Percentiles rank a stretch among this genome's conserved stretches.
Conservation (phyloP, 2,888 invertebrate species). For the Carcina quercana region DNA sequence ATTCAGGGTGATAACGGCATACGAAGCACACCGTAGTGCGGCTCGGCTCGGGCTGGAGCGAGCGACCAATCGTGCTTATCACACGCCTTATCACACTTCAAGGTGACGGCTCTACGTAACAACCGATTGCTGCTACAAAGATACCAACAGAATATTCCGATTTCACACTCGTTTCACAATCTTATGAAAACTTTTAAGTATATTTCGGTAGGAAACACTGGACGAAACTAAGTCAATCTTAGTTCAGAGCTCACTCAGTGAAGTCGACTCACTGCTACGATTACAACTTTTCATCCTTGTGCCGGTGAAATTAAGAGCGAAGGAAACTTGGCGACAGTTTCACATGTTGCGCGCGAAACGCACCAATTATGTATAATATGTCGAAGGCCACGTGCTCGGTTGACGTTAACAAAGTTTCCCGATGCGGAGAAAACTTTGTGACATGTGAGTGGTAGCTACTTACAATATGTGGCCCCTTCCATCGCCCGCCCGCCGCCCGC, state of each 20-base stretch:
- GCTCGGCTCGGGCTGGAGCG: not conserved
- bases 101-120: constrained; percentile 64
- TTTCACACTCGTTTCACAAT: constrained; percentile 26
- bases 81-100: constrained; percentile 54
- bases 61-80: constrained; percentile 40
- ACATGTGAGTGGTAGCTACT: constrained; percentile 72
- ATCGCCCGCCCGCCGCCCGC: constrained; percentile 25
- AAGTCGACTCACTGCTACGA: too few species aligned
- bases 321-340: constrained; percentile 7
- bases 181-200: not conserved
- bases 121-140: constrained; percentile 44
- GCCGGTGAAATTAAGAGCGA: not conserved
- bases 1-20: not conserved
- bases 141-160: constrained; percentile 37
- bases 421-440: constrained; percentile 73
- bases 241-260: too few species aligned
- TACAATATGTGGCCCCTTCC: constrained; percentile 57
- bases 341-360: constrained; percentile 40
- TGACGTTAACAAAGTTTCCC: constrained; percentile 73
- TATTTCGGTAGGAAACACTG: too few species aligned
- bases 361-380: constrained; percentile 59
- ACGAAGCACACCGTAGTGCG: not conserved
- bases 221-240: too few species aligned
- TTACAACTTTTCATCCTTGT: too few species aligned
- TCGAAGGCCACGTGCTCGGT: constrained; percentile 70